Base-by-base conservation (phyloP, 2,888 invertebrate species). In the Chironomus tentans region DNA sequence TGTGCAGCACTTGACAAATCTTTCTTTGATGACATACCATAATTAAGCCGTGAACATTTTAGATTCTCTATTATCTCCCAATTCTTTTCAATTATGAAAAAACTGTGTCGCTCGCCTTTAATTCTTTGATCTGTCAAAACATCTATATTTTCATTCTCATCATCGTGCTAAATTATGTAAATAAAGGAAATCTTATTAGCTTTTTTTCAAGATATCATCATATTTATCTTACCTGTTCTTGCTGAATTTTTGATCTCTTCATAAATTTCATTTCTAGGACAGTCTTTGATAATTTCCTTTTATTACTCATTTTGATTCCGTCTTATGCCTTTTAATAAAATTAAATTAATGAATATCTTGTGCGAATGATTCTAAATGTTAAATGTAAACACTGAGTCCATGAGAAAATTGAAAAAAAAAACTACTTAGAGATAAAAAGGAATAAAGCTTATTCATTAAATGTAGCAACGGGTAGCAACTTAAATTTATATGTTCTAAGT, bases 191-290 rank as follows among this genome's bases (percentile, higher is more conserved):
- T 65, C 22, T 65, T 65, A 13, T 50, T 50, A 3, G 15, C 2
- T 38, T 65, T 65, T 21, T 65, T n/a, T n/a, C n/a, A n/a, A n/a
- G n/a, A n/a, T n/a, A n/a, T n/a, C n/a, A n/a, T n/a, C n/a, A 12
- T 7, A 12, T 38, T 68, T 7, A 4, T 4, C 3, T 22, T 28
- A 69, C 76, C 69, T 76, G 68, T 24, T 76, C 76, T 15, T 68
- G 68, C 24, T 76, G 28, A 13, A 76, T 69, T 50, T 69, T 76
- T 2, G 76, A 56, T 56, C 47, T 76, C 21, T 76, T 76, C 76
- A 76, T 76, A 10, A 76, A 76, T 28, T 76, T 76, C 76, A 76
- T 76, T n/a, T 69, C 69, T 6, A 76, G 46, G 10, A 76, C 76
- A 0, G 69, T 69, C 22, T 76, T 76, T 10, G 68, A 68, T 7